A percentile compares a stretch with the other conserved stretches of the same genome.
Evolutionary conservation across 1,140 invertebrate genomes (phyloP).

Genomic region (Drosophila parabipectinata): DNA sequence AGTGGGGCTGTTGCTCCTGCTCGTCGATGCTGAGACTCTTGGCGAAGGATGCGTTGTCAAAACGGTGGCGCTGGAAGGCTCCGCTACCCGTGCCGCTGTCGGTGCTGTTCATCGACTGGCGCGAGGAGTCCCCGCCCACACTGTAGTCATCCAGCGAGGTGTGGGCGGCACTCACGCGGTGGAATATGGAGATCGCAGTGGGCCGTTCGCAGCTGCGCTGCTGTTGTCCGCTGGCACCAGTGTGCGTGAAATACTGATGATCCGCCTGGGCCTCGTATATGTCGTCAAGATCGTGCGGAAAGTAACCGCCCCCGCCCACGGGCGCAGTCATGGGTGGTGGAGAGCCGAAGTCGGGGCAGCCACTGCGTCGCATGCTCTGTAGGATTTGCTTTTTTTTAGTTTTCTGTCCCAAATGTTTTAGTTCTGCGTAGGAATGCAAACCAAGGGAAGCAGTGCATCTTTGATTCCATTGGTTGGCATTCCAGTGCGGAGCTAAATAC

Average conservation of each 20-base stretch:
- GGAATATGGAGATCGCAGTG: slow-evolving; percentile 80
- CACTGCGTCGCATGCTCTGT: slow-evolving; percentile 75
- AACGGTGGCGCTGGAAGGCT: slow-evolving; percentile 72
- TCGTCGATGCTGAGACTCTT: slow-evolving; percentile 84
- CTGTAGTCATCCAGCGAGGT: slow-evolving; percentile 76
- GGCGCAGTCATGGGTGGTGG: slow-evolving; percentile 58
- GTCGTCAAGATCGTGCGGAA: slow-evolving; percentile 83
- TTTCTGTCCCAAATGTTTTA: not conserved
- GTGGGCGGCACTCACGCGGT: slow-evolving; percentile 66
- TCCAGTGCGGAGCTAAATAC: slow-evolving; percentile 12
- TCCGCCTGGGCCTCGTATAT: slow-evolving; percentile 78
- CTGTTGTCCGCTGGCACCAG: slow-evolving; percentile 67
- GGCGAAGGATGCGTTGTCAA: slow-evolving; percentile 86
- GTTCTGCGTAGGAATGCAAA: slow-evolving; percentile 1
- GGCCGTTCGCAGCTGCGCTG: slow-evolving; percentile 59
- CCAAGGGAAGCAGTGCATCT: not conserved
- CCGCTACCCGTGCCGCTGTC: slow-evolving; percentile 40
- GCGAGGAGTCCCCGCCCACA: slow-evolving; percentile 33
- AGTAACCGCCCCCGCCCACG: slow-evolving; percentile 69
- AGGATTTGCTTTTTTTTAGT: slow-evolving; percentile 18
- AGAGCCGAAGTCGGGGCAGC: slow-evolving; percentile 61
- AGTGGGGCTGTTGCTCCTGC: slow-evolving; percentile 48
- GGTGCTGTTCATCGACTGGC: slow-evolving; percentile 58
- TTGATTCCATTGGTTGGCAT: slow-evolving; percentile 4
- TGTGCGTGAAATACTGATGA: slow-evolving; percentile 84